Conservation (phyloP, 2,888 invertebrate genomes). For the Trilocha varians region DNA sequence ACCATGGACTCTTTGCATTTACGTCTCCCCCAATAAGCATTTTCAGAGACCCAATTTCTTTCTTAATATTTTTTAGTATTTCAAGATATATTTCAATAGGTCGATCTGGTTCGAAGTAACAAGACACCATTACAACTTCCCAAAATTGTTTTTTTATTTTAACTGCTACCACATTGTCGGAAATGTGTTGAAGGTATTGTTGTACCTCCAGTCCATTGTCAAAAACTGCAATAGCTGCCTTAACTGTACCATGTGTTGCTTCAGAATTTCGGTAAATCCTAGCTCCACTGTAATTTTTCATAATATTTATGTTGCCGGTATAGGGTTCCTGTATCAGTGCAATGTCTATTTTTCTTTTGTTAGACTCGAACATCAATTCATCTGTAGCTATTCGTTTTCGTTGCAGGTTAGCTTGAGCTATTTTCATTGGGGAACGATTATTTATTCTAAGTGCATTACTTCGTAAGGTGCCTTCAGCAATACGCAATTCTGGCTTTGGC, state of each 20-base stretch:
- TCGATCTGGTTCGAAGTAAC: conserved; percentile 7
- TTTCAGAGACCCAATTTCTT: not conserved
- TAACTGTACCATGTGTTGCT: not conserved
- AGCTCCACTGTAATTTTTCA: not conserved
- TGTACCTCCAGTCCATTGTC: not conserved
- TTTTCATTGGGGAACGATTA: too few relatives aligned
- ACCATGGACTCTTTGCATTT: conserved; percentile 12
- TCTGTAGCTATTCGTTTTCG: not conserved
- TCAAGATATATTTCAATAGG: conserved; percentile 3
- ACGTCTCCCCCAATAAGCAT: conserved; percentile 10
- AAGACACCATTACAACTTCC: conserved; percentile 4
- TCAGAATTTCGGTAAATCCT: conserved; percentile 4
- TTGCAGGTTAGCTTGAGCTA: not conserved
- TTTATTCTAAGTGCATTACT: too few relatives aligned
- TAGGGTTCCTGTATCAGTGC: conserved; percentile 7
- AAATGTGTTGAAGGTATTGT: not conserved
- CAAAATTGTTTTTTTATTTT: not conserved
- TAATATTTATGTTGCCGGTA: not conserved
- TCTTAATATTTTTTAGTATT: not conserved
- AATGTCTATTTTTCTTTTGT: not conserved
- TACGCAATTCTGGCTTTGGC: too few relatives aligned
- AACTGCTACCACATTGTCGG: conserved; percentile 1
- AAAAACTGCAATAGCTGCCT: conserved; percentile 5
- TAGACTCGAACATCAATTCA: not conserved
- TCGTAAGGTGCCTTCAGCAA: too few relatives aligned